Evolutionary conservation across 2,888 invertebrate genomes (phyloP).

Genomic region (Netelia inedita): DNA sequence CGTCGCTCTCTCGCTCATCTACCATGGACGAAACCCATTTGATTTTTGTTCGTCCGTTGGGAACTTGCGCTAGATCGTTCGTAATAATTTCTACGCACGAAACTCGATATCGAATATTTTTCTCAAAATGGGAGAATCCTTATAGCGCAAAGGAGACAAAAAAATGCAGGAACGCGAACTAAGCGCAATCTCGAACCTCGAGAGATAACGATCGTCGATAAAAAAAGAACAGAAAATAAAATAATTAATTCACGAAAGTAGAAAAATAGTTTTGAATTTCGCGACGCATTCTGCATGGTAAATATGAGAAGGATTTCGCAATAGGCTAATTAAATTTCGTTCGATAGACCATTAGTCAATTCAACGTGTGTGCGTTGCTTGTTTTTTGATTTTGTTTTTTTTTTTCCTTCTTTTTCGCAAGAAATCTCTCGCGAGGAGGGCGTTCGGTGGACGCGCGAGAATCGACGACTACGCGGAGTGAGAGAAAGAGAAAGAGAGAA

Average conservation of each 20-base stretch:
- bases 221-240: too few species aligned
- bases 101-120: too few species aligned
- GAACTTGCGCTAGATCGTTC: neutral
- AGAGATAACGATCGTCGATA: too few species aligned
- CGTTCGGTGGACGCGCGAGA: constrained; percentile 27
- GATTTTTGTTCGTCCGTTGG: neutral
- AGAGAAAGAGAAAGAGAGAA: constrained; percentile 37
- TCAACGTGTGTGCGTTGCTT: constrained; percentile 34
- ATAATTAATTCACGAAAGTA: too few species aligned
- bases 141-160: too few species aligned
- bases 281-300: neutral
- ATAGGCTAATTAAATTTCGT: constrained; percentile 62
- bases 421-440: constrained; percentile 13
- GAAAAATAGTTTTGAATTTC: too few species aligned
- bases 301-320: constrained; percentile 24
- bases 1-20: constrained; percentile 18
- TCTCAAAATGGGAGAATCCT: too few species aligned
- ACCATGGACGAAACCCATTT: neutral
- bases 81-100: neutral
- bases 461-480: neutral
- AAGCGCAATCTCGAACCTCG: too few species aligned
- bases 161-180: too few species aligned
- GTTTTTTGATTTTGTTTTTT: constrained; percentile 1
- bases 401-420: constrained; percentile 23
- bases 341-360: constrained; percentile 62